Conservation (phyloP, 2,888 invertebrate genomes). For the Zaprionus obscuricornis region DNA sequence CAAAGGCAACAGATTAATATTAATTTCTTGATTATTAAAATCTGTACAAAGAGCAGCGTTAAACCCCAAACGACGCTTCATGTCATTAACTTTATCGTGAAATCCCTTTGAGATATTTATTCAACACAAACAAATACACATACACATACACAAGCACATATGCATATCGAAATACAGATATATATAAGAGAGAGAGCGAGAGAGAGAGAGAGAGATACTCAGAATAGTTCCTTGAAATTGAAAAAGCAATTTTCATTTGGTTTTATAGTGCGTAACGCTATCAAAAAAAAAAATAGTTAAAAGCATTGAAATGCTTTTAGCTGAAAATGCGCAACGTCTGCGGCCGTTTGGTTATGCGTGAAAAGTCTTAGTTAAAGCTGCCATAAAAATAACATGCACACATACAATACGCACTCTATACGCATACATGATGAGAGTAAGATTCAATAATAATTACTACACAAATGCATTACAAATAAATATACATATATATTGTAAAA, state of each 20-base stretch:
- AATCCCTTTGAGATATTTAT: constrained; percentile 34
- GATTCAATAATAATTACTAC: constrained; percentile 13
- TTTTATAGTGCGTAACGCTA: constrained; percentile 69
- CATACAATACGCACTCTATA: background rate
- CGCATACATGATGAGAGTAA: constrained; percentile 6
- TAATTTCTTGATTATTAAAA: too few relatives aligned
- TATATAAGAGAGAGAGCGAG: too few relatives aligned
- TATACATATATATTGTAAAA: too few relatives aligned
- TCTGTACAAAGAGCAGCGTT: too few relatives aligned
- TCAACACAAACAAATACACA: background rate
- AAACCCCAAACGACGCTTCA: too few relatives aligned
- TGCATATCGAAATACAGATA: constrained; percentile 24
- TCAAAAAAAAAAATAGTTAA: constrained; percentile 72
- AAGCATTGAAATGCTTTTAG: constrained; percentile 75
- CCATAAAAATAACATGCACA: background rate
- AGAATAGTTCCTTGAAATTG: background rate
- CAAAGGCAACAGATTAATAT: constrained; percentile 46
- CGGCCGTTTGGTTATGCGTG: constrained; percentile 31
- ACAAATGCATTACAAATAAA: constrained; percentile 34
- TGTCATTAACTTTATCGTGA: constrained; percentile 57
- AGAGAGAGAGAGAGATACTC: too few relatives aligned
- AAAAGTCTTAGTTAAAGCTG: constrained; percentile 36
- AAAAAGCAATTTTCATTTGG: constrained; percentile 13
- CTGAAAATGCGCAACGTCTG: constrained; percentile 47
- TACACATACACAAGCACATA: constrained; percentile 1